Evolutionary conservation across 2,797 vertebrate genomes (phyloP), one percentile per base, ranked within the genome.

Genomic region (Channallabes apus): DNA sequence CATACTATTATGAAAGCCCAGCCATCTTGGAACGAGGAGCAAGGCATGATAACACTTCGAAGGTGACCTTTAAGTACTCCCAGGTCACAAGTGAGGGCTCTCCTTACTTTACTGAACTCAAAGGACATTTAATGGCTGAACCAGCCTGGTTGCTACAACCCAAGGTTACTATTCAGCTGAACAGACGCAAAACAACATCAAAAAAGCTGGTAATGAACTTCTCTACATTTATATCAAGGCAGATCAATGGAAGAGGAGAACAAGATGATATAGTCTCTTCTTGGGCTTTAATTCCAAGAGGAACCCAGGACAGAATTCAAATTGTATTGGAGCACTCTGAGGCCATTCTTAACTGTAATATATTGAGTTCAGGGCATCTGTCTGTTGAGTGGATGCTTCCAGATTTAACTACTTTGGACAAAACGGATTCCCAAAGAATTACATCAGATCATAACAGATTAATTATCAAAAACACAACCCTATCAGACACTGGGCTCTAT

Each of bases 1-100:
- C 95, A 6, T 96, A 96, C 89, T 96, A 96, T 89, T 95, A 96
- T 4, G 94, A 96, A 89, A 95, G 91, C 69, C 94, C 95, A 18
- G 95, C 95, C 18, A 91, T 96, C 83, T 88, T 96, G 69, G 94
- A 95, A 51, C 88, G 94, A 88, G 95, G 94, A 58, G 88, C 90
- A 6, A 91, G 75, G 41, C 92, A 89, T 84, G 91, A 87, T 64
- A 95, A 95, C 84, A 82, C 88, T 59, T 94, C 91, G 82, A 86
- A 87, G 72, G 82, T 87, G n/a, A 93, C 94, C 0, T 96, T 93
- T 90, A 94, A 94, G 77, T 96, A 96, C 86, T 86, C 90, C 59
- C 95, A 96, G 89, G 87, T 89, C 6, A 65, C 91, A 9, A 94
- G 91, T 86, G 94, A 95, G 82, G 93, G 95, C 61, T 95, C 95